A percentile compares a stretch with the other conserved stretches of the same genome.
Evolutionary conservation across 2,113 vertebrate genomes (phyloP).

Genomic region (Pungitius pungitius): DNA sequence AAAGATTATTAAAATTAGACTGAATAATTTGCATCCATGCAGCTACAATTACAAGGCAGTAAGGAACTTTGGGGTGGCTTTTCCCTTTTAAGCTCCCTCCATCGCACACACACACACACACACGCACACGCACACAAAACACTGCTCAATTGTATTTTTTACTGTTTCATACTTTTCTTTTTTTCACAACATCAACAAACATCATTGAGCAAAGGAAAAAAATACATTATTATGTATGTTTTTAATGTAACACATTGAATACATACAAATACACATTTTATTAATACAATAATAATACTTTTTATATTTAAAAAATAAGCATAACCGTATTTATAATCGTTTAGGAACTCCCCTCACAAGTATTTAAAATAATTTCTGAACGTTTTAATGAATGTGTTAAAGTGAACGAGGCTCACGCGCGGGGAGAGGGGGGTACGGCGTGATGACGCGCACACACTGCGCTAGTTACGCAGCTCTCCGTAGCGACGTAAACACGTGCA

Average conservation of each 20-base stretch:
- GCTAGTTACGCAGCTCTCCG: conserved; percentile 59
- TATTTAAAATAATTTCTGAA: neutral
- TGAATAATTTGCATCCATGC: no score
- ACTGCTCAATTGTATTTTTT: no score
- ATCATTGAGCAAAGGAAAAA: neutral
- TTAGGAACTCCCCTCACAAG: neutral
- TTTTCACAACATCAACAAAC: neutral
- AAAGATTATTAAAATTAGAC: no score
- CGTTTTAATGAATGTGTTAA: neutral
- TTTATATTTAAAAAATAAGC: neutral
- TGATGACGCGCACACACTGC: conserved; percentile 37
- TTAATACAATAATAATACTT: neutral
- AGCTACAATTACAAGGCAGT: no score
- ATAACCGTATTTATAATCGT: neutral
- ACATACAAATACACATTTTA: neutral
- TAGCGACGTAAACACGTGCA: conserved; percentile 80
- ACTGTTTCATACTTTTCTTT: no score
- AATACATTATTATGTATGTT: no score
- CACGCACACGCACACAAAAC: no score
- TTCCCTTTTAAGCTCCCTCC: no score
- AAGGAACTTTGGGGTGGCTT: no score
- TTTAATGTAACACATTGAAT: no score
- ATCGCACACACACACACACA: no score
- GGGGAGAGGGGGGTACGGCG: conserved; percentile 4
- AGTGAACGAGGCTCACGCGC: no score